Evolutionary conservation across 2,888 invertebrate genomes (phyloP), one percentile per base, ranked within the genome.

Genomic region (Atethmia centrago): DNA sequence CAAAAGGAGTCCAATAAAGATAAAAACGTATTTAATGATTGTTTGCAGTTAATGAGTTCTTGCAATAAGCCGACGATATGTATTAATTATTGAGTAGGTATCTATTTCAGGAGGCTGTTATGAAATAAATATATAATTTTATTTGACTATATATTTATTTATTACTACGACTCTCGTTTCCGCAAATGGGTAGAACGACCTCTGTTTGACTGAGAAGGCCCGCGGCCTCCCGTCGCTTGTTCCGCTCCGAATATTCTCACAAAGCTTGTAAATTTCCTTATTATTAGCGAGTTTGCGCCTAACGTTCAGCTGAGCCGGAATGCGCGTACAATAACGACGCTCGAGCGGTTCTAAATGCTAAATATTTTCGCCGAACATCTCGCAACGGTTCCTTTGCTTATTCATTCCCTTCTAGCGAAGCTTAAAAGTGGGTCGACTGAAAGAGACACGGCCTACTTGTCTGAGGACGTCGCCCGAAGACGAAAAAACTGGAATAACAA

Each of bases 391-490:
- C 76, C 74, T 78, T 70, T 72, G 71, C 75, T 71, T 65, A 67
- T 56, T 74, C 56, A 67, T 56, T 74, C 56, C 71, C 62, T 75
- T 31, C 75, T 65, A 47, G 75, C 56, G 31, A 65, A 68, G 71
- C 62, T 61, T 47, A 68, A 40, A 85, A 82, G 69, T 81, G 80
- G 83, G 82, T 66, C 83, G 88, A 53, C 84, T 86, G 87, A 82
- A 81, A 87, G 83, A 85, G 87, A 83, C 86, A 79, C 87, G 90
- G 73, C 89, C 88, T 85, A 89, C 81, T 89, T 90, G 81, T 80
- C 75, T 69, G 68, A 78, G 66, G 76, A 72, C 67, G 63, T 69
- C 61, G 77, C 66, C 61, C 63, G 75, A 79, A 73, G 61, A 58
- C 71, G 82, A 85, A 85, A 88, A 87, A 85, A 82, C 74, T 83